These are phyloP conservation scores for Rhinolophus sinicus DNA, from an alignment of 2,113 vertebrate genomes.

Conservation along the genomic window DNA sequence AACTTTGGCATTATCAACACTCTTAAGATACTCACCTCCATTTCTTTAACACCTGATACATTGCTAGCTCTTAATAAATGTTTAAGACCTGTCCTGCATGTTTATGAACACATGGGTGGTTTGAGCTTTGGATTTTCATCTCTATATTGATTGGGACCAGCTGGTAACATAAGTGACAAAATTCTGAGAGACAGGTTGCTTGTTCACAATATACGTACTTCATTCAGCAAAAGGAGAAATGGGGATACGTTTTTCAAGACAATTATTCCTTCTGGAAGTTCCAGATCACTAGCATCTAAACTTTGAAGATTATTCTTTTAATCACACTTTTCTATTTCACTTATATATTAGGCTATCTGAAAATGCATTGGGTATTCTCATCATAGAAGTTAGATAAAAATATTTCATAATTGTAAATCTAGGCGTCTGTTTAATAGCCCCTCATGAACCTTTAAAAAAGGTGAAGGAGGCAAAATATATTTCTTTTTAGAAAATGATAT, in stretches of 20 bases:
- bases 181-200: conserved; percentile 56
- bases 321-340: conserved; percentile 44
- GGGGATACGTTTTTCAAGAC: conserved; percentile 45
- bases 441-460: not conserved
- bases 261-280: conserved; percentile 39
- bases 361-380: conserved; percentile 15
- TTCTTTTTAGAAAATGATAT: conserved; percentile 12
- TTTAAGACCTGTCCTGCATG: conserved; percentile 4
- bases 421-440: not conserved
- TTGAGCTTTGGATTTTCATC: conserved; percentile 53
- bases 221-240: conserved; percentile 44
- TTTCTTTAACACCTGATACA: conserved; percentile 57
- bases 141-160: conserved; percentile 55
- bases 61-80: conserved; percentile 19
- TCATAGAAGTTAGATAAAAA: conserved; percentile 21
- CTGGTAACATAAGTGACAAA: conserved; percentile 61
- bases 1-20: not conserved
- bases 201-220: conserved; percentile 48
- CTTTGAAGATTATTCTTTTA: conserved; percentile 35
- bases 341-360: not conserved
- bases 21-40: conserved; percentile 13
- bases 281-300: conserved; percentile 9
- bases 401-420: not conserved
- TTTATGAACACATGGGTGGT: conserved; percentile 36
- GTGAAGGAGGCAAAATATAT: not conserved